These are phyloP conservation scores for Lemur catta DNA, from an alignment of 2,797 vertebrate species.

Conservation along the genomic window DNA sequence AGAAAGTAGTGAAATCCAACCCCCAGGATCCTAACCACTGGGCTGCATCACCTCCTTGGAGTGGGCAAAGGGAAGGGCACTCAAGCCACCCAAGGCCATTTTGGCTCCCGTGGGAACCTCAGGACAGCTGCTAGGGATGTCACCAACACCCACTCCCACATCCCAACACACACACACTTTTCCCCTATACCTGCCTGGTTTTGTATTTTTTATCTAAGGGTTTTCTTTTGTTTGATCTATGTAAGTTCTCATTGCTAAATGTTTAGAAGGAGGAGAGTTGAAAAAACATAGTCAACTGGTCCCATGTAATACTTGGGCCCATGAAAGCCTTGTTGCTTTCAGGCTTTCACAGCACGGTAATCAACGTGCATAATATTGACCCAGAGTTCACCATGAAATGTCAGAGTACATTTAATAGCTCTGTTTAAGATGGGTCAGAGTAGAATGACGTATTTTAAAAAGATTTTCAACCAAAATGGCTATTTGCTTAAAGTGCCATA, in stretches of 20 bases:
- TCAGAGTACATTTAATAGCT: not conserved
- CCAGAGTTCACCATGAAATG: not conserved
- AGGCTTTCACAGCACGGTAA: not conserved
- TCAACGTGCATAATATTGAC: not conserved
- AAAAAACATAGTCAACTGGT: not conserved
- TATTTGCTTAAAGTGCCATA: not conserved
- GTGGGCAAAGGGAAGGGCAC: not conserved
- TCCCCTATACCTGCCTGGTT: not conserved
- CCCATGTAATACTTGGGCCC: not conserved
- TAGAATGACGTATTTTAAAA: not conserved
- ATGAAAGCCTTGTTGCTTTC: not conserved
- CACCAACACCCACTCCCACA: not conserved
- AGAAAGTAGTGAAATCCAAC: not conserved
- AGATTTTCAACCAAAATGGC: not conserved
- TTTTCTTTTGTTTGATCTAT: not conserved
- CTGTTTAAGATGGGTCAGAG: not conserved
- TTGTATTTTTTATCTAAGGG: not conserved
- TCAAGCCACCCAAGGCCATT: not conserved
- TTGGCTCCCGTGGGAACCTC: not conserved
- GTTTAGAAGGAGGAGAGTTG: not conserved
- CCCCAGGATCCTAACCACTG: not conserved
- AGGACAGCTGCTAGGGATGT: not conserved
- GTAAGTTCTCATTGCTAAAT: constrained; percentile 1
- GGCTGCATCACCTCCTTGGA: not conserved
- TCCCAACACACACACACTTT: not conserved